Conservation (phyloP, 2,888 invertebrate species). For the Cosmia trapezina region DNA sequence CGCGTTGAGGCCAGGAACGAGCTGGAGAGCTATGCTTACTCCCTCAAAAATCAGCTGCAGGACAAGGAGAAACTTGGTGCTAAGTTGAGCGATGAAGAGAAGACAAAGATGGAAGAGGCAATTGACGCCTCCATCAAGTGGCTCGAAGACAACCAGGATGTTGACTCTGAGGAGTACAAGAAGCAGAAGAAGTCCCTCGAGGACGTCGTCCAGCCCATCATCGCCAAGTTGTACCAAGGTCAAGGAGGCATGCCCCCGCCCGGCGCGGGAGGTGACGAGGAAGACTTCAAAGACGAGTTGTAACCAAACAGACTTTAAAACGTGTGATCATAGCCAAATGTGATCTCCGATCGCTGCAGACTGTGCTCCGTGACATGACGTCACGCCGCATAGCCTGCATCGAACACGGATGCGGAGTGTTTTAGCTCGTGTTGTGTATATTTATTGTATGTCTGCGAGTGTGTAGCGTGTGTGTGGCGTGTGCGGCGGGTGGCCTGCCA, state of each 20-base stretch:
- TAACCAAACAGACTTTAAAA: constrained; percentile 88
- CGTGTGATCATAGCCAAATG: constrained; percentile 84
- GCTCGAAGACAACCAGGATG: constrained; percentile 98
- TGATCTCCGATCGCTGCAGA: constrained; percentile 81
- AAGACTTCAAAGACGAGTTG: constrained; percentile 96
- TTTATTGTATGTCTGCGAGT: constrained; percentile 79
- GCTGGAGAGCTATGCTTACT: constrained; percentile 99
- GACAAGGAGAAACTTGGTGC: constrained; percentile 99
- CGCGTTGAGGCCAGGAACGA: constrained; percentile 99
- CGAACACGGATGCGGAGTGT: constrained; percentile 79
- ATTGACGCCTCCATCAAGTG: constrained; percentile 99
- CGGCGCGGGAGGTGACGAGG: constrained; percentile 92
- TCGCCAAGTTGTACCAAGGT: constrained; percentile 98
- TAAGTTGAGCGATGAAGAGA: constrained; percentile 97
- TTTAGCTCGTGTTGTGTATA: constrained; percentile 86
- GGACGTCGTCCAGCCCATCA: constrained; percentile 98
- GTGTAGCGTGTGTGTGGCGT: constrained; percentile 67
- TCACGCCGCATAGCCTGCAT: constrained; percentile 69
- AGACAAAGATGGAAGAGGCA: constrained; percentile 98
- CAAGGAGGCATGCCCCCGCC: constrained; percentile 95
- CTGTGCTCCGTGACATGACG: constrained; percentile 60
- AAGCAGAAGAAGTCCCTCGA: constrained; percentile 98
- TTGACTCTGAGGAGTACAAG: constrained; percentile 97
- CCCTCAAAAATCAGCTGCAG: constrained; percentile 98
- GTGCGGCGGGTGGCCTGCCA: constrained; percentile 74